These are phyloP conservation scores for Dissostichus mawsoni DNA, from an alignment of 2,113 vertebrate species.

Conservation along the genomic window DNA sequence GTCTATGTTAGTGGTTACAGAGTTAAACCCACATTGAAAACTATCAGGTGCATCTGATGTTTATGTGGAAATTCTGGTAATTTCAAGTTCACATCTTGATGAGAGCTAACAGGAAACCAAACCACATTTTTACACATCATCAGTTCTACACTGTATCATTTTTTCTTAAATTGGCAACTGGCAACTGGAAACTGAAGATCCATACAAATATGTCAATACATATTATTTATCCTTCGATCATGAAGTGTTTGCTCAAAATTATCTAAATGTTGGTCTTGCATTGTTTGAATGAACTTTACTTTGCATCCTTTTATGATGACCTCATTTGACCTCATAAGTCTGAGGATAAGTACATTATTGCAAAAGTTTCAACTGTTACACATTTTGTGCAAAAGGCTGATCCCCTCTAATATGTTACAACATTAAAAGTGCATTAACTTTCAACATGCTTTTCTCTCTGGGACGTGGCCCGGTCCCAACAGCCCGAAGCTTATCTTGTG, in stretches of 20 bases:
- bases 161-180: not conserved
- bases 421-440: slow-evolving; percentile 10
- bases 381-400: not conserved
- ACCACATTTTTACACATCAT: slow-evolving; percentile 22
- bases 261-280: too few relatives aligned
- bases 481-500: slow-evolving; percentile 1
- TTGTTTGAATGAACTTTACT: not conserved
- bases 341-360: not conserved
- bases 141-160: not conserved
- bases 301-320: not conserved
- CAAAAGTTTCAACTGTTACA: not conserved
- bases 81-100: slow-evolving; percentile 7
- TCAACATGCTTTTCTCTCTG: not conserved
- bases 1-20: not conserved
- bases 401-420: not conserved
- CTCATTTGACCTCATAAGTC: not conserved
- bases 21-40: not conserved
- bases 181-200: not conserved
- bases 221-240: not conserved
- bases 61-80: slow-evolving; percentile 32
- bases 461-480: not conserved
- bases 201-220: not conserved
- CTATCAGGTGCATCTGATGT: slow-evolving; percentile 10
- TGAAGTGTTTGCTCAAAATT: slow-evolving; percentile 18
- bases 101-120: slow-evolving; percentile 30